Evolutionary conservation across 2,113 vertebrate species (phyloP).

Genomic region (Leptocoma aspasia): DNA sequence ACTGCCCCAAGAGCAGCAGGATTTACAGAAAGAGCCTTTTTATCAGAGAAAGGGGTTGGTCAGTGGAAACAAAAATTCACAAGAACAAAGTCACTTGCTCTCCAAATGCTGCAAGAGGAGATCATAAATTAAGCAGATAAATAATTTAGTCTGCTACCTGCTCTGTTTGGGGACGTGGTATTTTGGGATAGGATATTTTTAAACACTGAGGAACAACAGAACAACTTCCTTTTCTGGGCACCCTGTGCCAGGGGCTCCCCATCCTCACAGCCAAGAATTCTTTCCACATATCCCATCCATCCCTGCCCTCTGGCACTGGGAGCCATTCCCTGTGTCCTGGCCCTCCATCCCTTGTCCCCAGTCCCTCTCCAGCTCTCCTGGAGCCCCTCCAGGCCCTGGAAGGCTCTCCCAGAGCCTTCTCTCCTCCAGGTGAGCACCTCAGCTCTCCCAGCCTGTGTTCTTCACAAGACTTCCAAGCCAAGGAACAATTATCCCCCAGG

Average conservation of each 20-base stretch:
- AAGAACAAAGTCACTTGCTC: background rate
- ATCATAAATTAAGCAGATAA: background rate
- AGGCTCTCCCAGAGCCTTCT: background rate
- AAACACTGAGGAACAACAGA: background rate
- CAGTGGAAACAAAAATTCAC: background rate
- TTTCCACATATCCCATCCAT: fast-evolving
- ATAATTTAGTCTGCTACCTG: background rate
- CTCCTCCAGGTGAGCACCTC: background rate
- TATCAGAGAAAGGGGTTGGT: background rate
- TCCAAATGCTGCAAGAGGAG: background rate
- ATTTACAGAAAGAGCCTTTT: background rate
- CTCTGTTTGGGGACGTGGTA: background rate
- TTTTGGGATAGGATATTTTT: background rate
- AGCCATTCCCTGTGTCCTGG: background rate
- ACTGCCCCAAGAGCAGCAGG: background rate
- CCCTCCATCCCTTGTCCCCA: background rate
- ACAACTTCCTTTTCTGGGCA: background rate
- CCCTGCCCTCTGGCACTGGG: background rate
- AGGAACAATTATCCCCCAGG: background rate
- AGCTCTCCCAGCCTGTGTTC: background rate
- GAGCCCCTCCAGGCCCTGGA: background rate
- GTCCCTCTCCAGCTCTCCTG: background rate
- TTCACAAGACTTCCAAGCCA: background rate
- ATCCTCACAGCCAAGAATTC: fast-evolving
- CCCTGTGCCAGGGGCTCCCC: background rate